phyloP scores from a whole-genome alignment of 2,888 invertebrate genomes.

The Pomacea canaliculata region DNA sequence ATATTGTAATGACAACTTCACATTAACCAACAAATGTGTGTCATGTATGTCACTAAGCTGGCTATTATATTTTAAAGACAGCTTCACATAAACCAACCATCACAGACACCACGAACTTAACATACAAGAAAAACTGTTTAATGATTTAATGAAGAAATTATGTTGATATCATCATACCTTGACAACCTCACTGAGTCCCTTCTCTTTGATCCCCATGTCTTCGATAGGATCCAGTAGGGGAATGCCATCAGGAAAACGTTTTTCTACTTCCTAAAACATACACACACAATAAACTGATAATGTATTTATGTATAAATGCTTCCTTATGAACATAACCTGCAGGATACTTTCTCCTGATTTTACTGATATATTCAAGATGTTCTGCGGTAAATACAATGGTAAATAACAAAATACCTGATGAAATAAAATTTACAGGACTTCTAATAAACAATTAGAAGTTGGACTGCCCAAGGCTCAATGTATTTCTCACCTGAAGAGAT shows the following conservation, averaged over 20 bases:
- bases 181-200: conserved; percentile 83
- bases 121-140: background rate
- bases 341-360: too few species aligned
- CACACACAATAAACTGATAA: background rate
- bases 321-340: background rate
- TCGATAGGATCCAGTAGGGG: conserved; percentile 92
- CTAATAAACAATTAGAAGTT: too few species aligned
- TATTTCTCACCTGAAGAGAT: conserved; percentile 59
- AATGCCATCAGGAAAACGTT: conserved; percentile 87
- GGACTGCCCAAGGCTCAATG: too few species aligned
- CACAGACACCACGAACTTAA: background rate
- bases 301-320: background rate
- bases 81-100: background rate
- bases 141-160: too few species aligned
- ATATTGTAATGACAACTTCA: too few species aligned
- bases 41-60: too few species aligned
- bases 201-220: conserved; percentile 95
- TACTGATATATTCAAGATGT: too few species aligned
- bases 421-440: too few species aligned
- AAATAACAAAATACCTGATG: too few species aligned
- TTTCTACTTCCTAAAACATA: conserved; percentile 80
- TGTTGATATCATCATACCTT: conserved; percentile 47
- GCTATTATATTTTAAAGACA: background rate
- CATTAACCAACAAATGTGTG: too few species aligned
- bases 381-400: too few species aligned